Evolutionary conservation across 2,797 vertebrate species (phyloP).

Genomic region (Syngnathus acus): DNA sequence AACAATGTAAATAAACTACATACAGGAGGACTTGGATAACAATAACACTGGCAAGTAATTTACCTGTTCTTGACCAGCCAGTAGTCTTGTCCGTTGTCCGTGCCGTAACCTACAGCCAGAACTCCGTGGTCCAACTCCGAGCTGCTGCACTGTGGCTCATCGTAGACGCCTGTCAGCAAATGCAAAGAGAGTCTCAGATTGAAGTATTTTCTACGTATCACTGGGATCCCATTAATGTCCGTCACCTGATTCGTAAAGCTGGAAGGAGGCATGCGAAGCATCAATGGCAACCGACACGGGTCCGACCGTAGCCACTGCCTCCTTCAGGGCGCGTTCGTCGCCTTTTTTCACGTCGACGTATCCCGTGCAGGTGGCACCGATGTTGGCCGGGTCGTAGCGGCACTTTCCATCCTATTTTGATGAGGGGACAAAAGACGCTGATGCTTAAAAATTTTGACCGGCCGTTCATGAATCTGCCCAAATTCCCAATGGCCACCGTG

Average conservation of each 20-base stretch:
- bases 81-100: conserved; percentile 45
- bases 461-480: too few species aligned
- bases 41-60: neutral
- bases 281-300: conserved; percentile 73
- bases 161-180: conserved; percentile 63
- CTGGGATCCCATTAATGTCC: neutral
- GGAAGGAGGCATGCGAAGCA: conserved; percentile 62
- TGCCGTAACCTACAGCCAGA: conserved; percentile 68
- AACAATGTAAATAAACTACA: neutral
- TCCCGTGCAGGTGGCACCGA: conserved; percentile 69
- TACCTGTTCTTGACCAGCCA: conserved; percentile 81
- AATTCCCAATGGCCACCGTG: too few species aligned
- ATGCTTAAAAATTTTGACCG: too few species aligned
- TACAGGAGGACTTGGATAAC: neutral
- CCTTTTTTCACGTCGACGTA: conserved; percentile 46
- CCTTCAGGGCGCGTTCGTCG: conserved; percentile 58
- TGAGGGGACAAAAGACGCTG: neutral
- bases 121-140: conserved; percentile 63
- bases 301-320: conserved; percentile 69
- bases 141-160: conserved; percentile 67
- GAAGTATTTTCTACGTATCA: neutral
- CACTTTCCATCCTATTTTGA: conserved; percentile 58
- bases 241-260: conserved; percentile 70
- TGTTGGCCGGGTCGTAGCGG: conserved; percentile 49
- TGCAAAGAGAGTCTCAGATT: conserved; percentile 6